phyloP scores from a whole-genome alignment of 2,113 vertebrate genomes.

The Halcyon senegalensis region DNA sequence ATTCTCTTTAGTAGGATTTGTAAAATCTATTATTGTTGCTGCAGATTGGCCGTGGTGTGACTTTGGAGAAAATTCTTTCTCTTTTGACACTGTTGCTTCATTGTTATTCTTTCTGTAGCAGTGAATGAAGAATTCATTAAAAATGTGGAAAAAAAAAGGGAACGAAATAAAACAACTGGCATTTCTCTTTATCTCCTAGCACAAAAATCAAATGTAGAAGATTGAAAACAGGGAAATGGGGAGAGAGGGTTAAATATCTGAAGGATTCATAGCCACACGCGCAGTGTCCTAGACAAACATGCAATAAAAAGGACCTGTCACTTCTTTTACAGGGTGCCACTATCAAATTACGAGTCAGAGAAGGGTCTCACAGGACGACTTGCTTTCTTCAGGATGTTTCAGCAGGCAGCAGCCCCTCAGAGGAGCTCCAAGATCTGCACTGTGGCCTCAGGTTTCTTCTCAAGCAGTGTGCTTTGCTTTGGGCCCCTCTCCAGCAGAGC shows the following conservation, averaged over 20 bases:
- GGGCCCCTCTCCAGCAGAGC: too few species aligned
- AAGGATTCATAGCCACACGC: not conserved
- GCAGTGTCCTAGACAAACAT: not conserved
- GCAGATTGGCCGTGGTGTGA: not conserved
- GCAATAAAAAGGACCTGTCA: not conserved
- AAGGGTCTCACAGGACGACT: not conserved
- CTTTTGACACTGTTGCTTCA: constrained; percentile 47
- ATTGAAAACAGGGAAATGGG: not conserved
- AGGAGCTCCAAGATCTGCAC: not conserved
- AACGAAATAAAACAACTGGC: not conserved
- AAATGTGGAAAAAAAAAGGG: not conserved
- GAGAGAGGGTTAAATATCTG: not conserved
- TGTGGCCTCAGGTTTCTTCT: not conserved
- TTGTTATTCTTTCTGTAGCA: constrained; percentile 54
- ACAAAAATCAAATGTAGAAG: not conserved
- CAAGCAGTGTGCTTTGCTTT: not conserved
- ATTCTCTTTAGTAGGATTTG: constrained; percentile 26
- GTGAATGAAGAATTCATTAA: constrained; percentile 68
- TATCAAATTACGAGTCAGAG: not conserved
- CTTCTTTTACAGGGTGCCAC: not conserved
- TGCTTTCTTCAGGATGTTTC: not conserved
- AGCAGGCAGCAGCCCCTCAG: not conserved
- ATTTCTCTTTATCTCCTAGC: not conserved
- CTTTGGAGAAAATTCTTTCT: constrained; percentile 33
- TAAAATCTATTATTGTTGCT: constrained; percentile 1